Evolutionary conservation across 2,888 invertebrate genomes (phyloP).

Genomic region (Leucozona laternaria): DNA sequence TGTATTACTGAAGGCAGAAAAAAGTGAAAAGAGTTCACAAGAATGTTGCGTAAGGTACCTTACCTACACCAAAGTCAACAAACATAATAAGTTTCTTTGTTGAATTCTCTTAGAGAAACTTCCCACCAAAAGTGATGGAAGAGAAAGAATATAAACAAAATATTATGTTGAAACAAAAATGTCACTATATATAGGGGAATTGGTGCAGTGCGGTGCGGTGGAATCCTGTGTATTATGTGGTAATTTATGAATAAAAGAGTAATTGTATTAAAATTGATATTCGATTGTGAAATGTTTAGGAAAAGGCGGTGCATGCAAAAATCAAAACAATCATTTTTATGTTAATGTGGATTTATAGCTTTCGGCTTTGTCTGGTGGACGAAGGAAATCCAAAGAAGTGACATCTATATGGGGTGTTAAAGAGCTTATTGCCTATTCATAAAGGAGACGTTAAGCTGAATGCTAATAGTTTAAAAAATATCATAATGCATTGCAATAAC

Average conservation of each 20-base stretch:
- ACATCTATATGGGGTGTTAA: neutral
- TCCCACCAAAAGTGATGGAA: constrained; percentile 45
- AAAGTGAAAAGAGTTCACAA: constrained; percentile 73
- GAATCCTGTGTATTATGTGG: neutral
- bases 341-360: neutral
- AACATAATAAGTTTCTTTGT: constrained; percentile 47
- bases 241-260: constrained; percentile 34
- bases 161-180: constrained; percentile 18
- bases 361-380: constrained; percentile 5
- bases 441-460: neutral
- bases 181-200: no score
- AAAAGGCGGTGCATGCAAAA: constrained; percentile 23
- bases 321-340: constrained; percentile 36
- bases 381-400: constrained; percentile 7
- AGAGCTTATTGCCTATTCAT: neutral
- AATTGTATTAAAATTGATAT: constrained; percentile 45
- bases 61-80: constrained; percentile 37
- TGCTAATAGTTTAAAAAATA: constrained; percentile 8
- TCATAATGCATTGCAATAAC: constrained; percentile 3
- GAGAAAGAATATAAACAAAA: constrained; percentile 16
- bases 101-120: constrained; percentile 54
- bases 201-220: no score
- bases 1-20: constrained; percentile 11
- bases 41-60: constrained; percentile 67
- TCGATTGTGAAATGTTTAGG: constrained; percentile 4